Conservation (phyloP, 1,140 invertebrate species). For the Caenorhabditis brenneri region DNA sequence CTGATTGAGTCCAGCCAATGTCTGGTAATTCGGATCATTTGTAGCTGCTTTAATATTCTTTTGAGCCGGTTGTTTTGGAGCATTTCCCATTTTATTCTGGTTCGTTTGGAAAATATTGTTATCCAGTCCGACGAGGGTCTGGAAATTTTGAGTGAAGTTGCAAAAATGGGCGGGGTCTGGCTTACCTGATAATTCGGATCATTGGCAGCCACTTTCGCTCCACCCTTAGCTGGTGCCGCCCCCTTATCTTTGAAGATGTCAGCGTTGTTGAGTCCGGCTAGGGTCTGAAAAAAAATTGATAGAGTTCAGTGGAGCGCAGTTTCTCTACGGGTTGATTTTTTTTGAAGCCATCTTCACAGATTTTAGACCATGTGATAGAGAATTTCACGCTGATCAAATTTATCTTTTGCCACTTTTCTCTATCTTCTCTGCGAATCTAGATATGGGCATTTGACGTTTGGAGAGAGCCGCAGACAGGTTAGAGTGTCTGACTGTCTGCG, state of each 20-base stretch:
- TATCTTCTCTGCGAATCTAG: no score
- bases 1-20: conserved; percentile 1
- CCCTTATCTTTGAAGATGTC: conserved; percentile 15
- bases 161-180: no score
- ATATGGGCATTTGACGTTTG: no score
- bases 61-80: not conserved
- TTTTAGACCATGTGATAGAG: no score
- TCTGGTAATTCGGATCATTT: conserved; percentile 29
- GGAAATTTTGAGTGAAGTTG: not conserved
- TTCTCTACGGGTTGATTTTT: no score
- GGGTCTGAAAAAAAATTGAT: no score
- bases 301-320: no score
- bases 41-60: not conserved
- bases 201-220: not conserved
- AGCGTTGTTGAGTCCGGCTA: not conserved
- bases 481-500: no score
- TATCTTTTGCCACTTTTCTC: no score
- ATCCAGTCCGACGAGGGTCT: not conserved
- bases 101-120: not conserved
- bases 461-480: no score
- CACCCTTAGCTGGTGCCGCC: not conserved
- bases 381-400: no score
- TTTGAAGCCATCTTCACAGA: no score
- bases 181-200: conserved; percentile 7
- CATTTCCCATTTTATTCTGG: not conserved